Evolutionary conservation across 2,113 vertebrate genomes (phyloP), one percentile per base, ranked within the genome.

Genomic region (Athene cunicularia): DNA sequence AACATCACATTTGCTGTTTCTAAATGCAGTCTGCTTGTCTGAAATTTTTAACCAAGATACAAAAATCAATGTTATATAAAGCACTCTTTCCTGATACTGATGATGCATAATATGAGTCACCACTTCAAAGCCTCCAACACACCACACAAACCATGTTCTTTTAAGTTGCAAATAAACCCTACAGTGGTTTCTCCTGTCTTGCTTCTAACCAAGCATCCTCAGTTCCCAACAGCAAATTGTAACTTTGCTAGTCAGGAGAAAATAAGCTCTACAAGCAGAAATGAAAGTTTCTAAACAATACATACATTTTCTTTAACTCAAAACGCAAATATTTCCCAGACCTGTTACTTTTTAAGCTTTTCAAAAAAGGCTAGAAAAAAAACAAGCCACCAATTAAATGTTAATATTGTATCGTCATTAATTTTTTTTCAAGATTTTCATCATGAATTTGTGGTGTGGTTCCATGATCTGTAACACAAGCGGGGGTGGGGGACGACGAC

Each of bases 81-180:
- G 91, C 53, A n/a, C 70, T 94, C 60, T 62, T 91, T 87, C 80
- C 84, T 93, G 77, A 96, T 97, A 93, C 89, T 76, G 91, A 93
- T 96, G 95, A 97, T 95, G 91, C 91, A 94, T 64, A 93, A 62
- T 24, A 39, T 96, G 97, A 97, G 84, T 96, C 96, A 97, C 76
- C 84, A 82, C 84, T 97, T 97, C 94, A 97, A 93, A 97, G 91
- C 91, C 87, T 93, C 89, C 94, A 97, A 96, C 95, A 94, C 81
- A 85, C 62, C 63, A 88, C 89, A 97, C 55, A 91, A 93, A 64
- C 71, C 74, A 90, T 74, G 47, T 66, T 89, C 84, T 91, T 95
- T 86, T 28, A 94, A 97, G 77, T 85, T 11, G 20, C 43, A 8
- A 91, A 96, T 82, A 94, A 96, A 94, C 55, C 84, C 90, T 27